phyloP scores from a whole-genome alignment of 2,888 invertebrate species.

The Meloe dianella region DNA sequence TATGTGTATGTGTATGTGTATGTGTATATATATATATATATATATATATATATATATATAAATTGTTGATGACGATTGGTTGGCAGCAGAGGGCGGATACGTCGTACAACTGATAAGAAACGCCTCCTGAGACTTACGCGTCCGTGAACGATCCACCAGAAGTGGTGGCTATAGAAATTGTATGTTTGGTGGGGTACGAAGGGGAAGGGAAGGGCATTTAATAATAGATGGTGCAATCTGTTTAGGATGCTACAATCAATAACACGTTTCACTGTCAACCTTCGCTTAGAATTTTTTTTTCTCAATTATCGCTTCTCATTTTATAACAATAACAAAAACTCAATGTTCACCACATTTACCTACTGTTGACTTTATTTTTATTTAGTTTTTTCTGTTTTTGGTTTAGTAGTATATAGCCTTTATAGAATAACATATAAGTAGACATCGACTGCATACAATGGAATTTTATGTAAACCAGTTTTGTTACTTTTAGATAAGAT shows the following conservation, averaged over 20 bases:
- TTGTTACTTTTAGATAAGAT: conserved; percentile 3
- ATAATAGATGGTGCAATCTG: conserved; percentile 32
- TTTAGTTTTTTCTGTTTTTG: background rate
- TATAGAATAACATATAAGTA: background rate
- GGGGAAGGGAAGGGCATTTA: conserved; percentile 27
- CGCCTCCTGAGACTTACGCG: conserved; percentile 43
- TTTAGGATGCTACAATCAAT: conserved; percentile 30
- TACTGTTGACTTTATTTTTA: background rate
- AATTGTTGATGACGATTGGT: conserved; percentile 35
- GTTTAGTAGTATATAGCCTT: background rate
- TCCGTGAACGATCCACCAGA: conserved; percentile 27
- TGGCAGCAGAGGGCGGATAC: conserved; percentile 36
- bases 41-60: conserved; percentile 9
- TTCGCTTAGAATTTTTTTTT: conserved; percentile 73
- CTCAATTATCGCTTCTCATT: background rate
- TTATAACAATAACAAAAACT: background rate
- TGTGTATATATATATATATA: background rate
- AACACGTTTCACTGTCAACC: conserved; percentile 64
- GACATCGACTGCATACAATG: background rate
- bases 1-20: background rate
- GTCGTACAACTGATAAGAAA: conserved; percentile 36
- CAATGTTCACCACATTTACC: too few relatives aligned
- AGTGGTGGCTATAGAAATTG: conserved; percentile 25
- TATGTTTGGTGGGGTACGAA: conserved; percentile 15
- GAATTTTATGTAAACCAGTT: conserved; percentile 5